A percentile compares a stretch with the other conserved stretches of the same genome.
These are phyloP conservation scores for Marcusenius ussheri DNA, from an alignment of 2,113 vertebrate species.

Conservation along the genomic window DNA sequence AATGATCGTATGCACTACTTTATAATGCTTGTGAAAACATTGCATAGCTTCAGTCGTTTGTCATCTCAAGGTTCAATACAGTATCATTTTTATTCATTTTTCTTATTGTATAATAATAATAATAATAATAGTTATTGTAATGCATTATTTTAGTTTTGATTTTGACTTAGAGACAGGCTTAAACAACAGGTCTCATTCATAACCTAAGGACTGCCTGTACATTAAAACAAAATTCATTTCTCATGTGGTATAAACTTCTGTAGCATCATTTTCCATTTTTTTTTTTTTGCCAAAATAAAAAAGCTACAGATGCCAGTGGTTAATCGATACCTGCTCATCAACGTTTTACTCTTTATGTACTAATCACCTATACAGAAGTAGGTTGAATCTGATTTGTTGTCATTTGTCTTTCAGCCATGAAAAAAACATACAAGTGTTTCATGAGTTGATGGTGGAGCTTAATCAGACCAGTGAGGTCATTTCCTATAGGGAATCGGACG, in stretches of 20 bases:
- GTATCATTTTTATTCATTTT: neutral
- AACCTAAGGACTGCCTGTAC: neutral
- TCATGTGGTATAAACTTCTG: neutral
- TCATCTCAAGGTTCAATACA: neutral
- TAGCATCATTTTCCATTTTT: neutral
- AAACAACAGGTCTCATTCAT: no score
- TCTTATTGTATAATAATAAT: neutral
- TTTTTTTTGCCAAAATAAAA: neutral
- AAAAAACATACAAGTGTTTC: constrained; percentile 16
- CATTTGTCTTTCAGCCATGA: constrained; percentile 55
- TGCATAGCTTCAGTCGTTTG: no score
- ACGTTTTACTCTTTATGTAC: neutral
- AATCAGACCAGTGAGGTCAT: constrained; percentile 28
- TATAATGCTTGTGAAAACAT: neutral
- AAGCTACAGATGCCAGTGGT: neutral
- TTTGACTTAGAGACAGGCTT: neutral
- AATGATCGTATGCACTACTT: neutral
- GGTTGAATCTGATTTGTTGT: neutral
- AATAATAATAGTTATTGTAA: neutral
- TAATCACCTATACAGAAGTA: neutral
- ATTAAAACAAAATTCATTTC: neutral
- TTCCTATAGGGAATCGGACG: constrained; percentile 39
- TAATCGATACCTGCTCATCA: neutral
- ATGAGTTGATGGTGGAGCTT: constrained; percentile 29
- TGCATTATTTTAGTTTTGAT: neutral